Conservation (phyloP, 2,797 vertebrate genomes). For the Lagodon rhomboides region DNA sequence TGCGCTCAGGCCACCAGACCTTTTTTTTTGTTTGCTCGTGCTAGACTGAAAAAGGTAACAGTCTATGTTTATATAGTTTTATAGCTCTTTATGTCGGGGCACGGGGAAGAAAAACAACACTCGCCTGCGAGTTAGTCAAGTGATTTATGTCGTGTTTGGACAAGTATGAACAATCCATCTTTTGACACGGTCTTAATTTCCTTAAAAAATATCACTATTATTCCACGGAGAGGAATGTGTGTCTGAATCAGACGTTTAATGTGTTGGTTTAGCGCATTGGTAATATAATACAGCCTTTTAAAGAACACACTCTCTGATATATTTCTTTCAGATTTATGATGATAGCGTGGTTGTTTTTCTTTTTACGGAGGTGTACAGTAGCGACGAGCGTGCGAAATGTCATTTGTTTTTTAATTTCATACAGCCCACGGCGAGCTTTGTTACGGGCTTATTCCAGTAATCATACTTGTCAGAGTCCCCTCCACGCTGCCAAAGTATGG, state of each 20-base stretch:
- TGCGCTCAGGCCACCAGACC: conserved; percentile 69
- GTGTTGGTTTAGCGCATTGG: conserved; percentile 42
- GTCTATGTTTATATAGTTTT: conserved; percentile 81
- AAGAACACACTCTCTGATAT: conserved; percentile 41
- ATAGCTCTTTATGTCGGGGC: conserved; percentile 75
- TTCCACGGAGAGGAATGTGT: conserved; percentile 57
- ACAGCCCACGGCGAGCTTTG: conserved; percentile 64
- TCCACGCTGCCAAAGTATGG: conserved; percentile 78
- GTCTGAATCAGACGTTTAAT: conserved; percentile 57
- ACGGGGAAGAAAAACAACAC: conserved; percentile 74
- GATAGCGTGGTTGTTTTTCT: conserved; percentile 40
- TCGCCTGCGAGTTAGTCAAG: conserved; percentile 51
- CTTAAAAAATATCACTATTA: conserved; percentile 71
- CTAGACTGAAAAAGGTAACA: conserved; percentile 76
- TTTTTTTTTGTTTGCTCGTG: conserved; percentile 77
- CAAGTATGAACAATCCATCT: conserved; percentile 79
- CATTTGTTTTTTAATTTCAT: conserved; percentile 68
- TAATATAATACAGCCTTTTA: conserved; percentile 46
- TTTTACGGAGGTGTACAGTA: conserved; percentile 25
- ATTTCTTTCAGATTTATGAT: conserved; percentile 55
- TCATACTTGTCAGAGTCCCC: conserved; percentile 82
- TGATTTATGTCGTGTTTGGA: conserved; percentile 80
- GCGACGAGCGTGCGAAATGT: conserved; percentile 37
- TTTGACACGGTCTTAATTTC: conserved; percentile 64
- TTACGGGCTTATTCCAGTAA: conserved; percentile 81